A percentile compares a stretch with the other conserved stretches of the same genome.
phyloP scores from a whole-genome alignment of 2,113 vertebrate species.

The Phainopepla nitens region DNA sequence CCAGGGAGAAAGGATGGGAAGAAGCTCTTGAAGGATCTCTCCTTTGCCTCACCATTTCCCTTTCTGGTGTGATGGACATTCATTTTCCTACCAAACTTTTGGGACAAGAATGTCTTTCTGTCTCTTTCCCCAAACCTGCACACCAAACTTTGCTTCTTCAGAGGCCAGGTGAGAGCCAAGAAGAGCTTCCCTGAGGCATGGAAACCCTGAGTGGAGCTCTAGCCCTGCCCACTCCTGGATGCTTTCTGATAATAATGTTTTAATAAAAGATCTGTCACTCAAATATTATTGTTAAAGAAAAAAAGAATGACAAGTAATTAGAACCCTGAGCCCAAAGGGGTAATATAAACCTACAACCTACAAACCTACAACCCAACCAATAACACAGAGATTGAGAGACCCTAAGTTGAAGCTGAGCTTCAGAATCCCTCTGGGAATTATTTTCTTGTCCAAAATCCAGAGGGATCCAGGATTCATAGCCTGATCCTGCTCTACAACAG shows the following conservation, averaged over 20 bases:
- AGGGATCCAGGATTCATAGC: background rate
- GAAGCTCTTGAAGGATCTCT: background rate
- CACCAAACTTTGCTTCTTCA: background rate
- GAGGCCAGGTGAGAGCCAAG: background rate
- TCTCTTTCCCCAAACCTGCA: background rate
- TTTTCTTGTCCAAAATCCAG: background rate
- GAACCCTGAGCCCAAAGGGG: background rate
- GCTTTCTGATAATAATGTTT: slow-evolving; percentile 33
- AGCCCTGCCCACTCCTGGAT: background rate
- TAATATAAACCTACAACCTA: background rate
- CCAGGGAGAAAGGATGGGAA: background rate
- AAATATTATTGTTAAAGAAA: slow-evolving; percentile 28
- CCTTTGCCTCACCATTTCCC: background rate
- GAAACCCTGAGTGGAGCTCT: slow-evolving; percentile 50
- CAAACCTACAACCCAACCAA: background rate
- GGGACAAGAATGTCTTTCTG: background rate
- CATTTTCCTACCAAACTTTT: background rate
- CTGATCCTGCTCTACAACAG: background rate
- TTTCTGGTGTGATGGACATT: background rate
- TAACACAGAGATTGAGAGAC: background rate
- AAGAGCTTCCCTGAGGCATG: slow-evolving; percentile 46
- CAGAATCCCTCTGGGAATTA: slow-evolving; percentile 6
- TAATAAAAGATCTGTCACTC: slow-evolving; percentile 63
- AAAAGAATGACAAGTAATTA: background rate
- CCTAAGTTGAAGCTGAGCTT: background rate